phyloP scores from a whole-genome alignment of 2,797 vertebrate species.

The Petrocephalus schoutedeni region DNA sequence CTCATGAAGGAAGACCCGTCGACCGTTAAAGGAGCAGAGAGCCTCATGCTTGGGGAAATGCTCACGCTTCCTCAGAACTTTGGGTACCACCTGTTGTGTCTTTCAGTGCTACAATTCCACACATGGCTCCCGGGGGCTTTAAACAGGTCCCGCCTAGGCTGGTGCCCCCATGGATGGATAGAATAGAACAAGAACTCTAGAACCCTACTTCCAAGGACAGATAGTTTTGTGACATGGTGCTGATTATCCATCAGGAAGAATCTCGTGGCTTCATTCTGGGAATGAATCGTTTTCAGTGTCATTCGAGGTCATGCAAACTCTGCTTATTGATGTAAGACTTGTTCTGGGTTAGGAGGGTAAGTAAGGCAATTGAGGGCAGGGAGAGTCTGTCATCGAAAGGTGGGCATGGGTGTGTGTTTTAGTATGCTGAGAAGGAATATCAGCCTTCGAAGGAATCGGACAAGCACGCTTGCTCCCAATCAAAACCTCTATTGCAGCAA shows the following conservation, averaged over 20 bases:
- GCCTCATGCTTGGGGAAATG: conserved; percentile 94
- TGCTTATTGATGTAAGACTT: background rate
- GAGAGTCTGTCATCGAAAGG: background rate
- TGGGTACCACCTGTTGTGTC: conserved; percentile 64
- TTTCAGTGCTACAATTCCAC: background rate
- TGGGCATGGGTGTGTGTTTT: background rate
- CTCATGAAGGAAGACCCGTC: conserved; percentile 94
- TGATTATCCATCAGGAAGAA: too few relatives aligned
- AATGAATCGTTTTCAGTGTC: background rate
- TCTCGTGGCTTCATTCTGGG: background rate
- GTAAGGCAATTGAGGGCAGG: background rate
- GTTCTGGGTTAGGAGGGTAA: background rate
- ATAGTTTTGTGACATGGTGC: too few relatives aligned
- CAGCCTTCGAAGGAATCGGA: too few relatives aligned
- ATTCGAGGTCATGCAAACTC: background rate
- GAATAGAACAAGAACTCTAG: too few relatives aligned
- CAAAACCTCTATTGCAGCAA: too few relatives aligned
- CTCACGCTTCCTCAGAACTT: conserved; percentile 96
- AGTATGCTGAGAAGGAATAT: too few relatives aligned
- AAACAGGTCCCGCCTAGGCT: background rate
- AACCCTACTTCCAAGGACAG: too few relatives aligned
- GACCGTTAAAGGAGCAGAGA: conserved; percentile 88
- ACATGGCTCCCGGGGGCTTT: background rate
- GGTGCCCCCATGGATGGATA: background rate
- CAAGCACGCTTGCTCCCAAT: too few relatives aligned